Conservation (phyloP, 1,140 invertebrate species). For the Latrodectus geometricus region DNA sequence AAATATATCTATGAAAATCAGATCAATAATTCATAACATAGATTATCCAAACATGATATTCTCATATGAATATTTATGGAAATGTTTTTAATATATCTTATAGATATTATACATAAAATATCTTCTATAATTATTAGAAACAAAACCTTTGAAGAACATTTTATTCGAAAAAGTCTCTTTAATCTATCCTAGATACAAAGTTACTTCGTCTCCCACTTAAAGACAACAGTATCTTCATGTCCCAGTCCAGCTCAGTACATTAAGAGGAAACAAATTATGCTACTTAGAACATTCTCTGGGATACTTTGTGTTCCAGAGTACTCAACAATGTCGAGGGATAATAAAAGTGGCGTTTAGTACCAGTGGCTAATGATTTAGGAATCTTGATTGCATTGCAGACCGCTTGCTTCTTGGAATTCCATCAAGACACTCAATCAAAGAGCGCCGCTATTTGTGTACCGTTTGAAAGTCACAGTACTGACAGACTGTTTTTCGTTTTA, state of each 20-base stretch:
- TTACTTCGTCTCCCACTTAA: neutral
- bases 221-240: conserved; percentile 18
- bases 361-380: conserved; percentile 37
- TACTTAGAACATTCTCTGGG: neutral
- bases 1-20: too few species aligned
- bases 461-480: neutral
- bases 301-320: neutral
- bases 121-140: too few species aligned
- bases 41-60: too few species aligned
- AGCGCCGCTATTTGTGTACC: neutral
- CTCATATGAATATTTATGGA: too few species aligned
- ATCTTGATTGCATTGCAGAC: neutral
- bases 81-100: too few species aligned
- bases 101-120: too few species aligned
- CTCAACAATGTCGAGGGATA: neutral
- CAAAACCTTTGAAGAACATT: too few species aligned
- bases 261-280: conserved; percentile 19
- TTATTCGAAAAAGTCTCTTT: too few species aligned
- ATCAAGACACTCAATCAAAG: conserved; percentile 13
- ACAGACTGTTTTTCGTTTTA: too few species aligned
- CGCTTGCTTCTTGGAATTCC: conserved; percentile 1
- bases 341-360: conserved; percentile 43
- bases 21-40: too few species aligned
- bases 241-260: neutral
- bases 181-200: too few species aligned